phyloP scores from a whole-genome alignment of 2,113 vertebrate genomes.

The Odobenus rosmarus region DNA sequence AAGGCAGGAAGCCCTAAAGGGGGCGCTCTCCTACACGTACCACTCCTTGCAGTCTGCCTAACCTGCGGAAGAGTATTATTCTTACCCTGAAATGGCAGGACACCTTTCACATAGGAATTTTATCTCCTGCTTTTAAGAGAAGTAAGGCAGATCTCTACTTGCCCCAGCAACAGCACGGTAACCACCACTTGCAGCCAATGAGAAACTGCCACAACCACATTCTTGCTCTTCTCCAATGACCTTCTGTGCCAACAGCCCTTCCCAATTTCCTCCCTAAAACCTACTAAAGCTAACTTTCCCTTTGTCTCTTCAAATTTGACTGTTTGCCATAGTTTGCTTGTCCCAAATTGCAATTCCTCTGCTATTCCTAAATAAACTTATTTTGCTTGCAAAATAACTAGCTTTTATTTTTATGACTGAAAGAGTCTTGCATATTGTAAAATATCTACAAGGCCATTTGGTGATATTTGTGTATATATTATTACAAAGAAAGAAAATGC shows the following conservation, averaged over 20 bases:
- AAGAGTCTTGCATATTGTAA: background rate
- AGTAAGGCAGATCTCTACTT: background rate
- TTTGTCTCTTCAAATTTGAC: background rate
- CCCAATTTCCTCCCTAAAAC: background rate
- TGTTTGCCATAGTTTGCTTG: background rate
- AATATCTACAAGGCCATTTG: background rate
- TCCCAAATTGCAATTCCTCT: background rate
- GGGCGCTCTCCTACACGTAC: background rate
- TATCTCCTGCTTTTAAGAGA: background rate
- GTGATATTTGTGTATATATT: background rate
- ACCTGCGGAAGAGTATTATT: background rate
- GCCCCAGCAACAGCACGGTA: background rate
- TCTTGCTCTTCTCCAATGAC: background rate
- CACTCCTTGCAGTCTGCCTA: background rate
- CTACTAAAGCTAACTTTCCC: background rate
- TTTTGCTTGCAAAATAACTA: background rate
- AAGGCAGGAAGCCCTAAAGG: background rate
- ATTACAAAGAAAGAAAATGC: background rate
- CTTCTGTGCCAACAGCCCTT: background rate
- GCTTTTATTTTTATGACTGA: background rate
- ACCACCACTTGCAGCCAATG: background rate
- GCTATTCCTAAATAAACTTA: background rate
- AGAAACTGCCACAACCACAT: background rate
- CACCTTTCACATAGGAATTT: background rate
- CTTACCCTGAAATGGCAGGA: background rate